Percentiles rank a stretch among this genome's conserved stretches.
Conservation (phyloP, 1,140 invertebrate species). For the Brachystomella parvula region DNA sequence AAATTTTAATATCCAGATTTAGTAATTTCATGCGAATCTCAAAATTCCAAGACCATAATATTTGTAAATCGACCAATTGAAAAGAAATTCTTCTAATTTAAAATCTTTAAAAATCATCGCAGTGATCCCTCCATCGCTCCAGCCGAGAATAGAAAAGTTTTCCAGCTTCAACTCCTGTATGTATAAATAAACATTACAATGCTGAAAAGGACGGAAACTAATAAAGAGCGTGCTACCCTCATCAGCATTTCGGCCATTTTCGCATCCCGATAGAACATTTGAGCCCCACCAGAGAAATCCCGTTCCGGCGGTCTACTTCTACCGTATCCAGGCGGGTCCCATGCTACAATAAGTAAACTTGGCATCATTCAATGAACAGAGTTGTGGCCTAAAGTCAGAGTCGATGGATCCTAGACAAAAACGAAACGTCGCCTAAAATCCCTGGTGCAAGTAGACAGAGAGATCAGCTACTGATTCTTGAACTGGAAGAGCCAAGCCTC, state of each 20-base stretch:
- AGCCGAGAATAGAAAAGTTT: conserved; percentile 68
- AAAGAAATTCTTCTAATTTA: not conserved
- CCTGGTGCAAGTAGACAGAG: conserved; percentile 41
- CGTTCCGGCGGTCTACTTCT: conserved; percentile 68
- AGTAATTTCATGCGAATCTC: no score
- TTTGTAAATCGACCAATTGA: not conserved
- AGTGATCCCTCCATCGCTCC: conserved; percentile 81
- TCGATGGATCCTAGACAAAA: conserved; percentile 56
- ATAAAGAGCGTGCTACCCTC: conserved; percentile 49
- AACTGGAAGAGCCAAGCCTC: not conserved
- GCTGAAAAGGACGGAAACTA: no score
- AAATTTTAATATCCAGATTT: no score
- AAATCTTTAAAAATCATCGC: no score
- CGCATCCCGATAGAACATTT: conserved; percentile 70
- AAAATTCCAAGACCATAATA: no score
- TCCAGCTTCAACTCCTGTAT: not conserved
- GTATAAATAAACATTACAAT: no score
- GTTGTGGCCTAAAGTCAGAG: conserved; percentile 72
- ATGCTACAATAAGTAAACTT: conserved; percentile 69
- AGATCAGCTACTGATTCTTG: conserved; percentile 36
- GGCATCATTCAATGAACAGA: conserved; percentile 57
- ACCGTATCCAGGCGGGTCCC: conserved; percentile 81
- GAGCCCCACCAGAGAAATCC: conserved; percentile 50
- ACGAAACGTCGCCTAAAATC: conserved; percentile 34
- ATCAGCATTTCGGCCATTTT: conserved; percentile 59